Conservation (phyloP, 2,113 vertebrate species). For the Sphyrna mokarran region DNA sequence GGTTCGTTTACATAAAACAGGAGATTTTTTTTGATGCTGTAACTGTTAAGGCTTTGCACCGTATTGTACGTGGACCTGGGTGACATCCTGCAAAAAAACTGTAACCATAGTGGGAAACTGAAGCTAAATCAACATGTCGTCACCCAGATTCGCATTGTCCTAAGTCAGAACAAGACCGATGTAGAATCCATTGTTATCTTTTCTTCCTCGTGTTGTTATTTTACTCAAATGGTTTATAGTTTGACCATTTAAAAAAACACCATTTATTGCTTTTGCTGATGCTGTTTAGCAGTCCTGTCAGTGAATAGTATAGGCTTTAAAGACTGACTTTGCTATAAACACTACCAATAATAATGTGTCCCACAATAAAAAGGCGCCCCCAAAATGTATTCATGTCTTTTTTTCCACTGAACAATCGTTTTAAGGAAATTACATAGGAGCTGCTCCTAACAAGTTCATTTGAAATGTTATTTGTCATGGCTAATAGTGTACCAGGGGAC, state of each 20-base stretch:
- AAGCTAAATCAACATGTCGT: neutral
- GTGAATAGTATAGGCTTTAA: neutral
- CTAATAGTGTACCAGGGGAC: neutral
- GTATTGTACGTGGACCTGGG: neutral
- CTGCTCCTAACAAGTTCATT: constrained; percentile 1
- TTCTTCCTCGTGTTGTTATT: neutral
- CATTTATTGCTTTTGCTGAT: neutral
- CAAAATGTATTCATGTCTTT: neutral
- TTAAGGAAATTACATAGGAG: neutral
- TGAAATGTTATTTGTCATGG: constrained; percentile 15
- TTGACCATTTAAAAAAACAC: neutral
- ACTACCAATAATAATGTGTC: neutral
- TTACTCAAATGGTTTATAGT: neutral
- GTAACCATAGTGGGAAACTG: neutral
- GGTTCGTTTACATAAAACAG: constrained; percentile 10
- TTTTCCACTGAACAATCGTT: neutral
- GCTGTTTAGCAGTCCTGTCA: neutral
- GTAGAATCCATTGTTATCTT: neutral
- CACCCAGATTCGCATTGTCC: neutral
- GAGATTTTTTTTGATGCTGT: neutral
- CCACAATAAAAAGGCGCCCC: neutral
- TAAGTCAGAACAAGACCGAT: neutral
- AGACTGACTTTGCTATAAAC: neutral
- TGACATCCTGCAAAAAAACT: neutral
- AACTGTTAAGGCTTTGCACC: neutral